phyloP scores from a whole-genome alignment of 2,888 invertebrate species.

The Tanypteryx hageni region DNA sequence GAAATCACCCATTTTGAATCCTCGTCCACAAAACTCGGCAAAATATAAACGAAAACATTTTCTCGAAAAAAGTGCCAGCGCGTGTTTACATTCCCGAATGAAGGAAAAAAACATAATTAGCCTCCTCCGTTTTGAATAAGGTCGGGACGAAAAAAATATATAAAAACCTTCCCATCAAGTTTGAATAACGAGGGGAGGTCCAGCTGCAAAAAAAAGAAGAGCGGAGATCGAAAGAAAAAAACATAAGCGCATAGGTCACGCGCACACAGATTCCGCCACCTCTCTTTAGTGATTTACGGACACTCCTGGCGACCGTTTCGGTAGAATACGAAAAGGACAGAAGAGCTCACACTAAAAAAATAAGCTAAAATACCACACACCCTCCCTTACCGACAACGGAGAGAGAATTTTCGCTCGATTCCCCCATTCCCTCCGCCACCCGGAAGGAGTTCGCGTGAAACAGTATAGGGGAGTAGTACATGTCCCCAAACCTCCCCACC shows the following conservation, averaged over 20 bases:
- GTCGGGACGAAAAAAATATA: neutral
- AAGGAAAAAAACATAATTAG: neutral
- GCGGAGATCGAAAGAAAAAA: neutral
- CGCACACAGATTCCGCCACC: conserved; percentile 19
- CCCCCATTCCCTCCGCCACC: neutral
- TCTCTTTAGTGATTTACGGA: conserved; percentile 44
- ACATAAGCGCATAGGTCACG: conserved; percentile 8
- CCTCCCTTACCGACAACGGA: neutral
- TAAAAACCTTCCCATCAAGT: neutral
- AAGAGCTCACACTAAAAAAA: conserved; percentile 24
- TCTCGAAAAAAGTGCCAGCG: neutral
- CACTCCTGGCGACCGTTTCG: conserved; percentile 10
- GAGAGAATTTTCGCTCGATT: conserved; percentile 39
- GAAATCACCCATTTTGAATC: neutral
- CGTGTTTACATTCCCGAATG: neutral
- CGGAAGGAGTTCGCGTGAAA: conserved; percentile 57
- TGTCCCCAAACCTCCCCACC: neutral
- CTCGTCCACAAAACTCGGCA: neutral
- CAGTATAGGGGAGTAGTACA: conserved; percentile 41
- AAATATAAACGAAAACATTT: neutral
- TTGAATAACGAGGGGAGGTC: conserved; percentile 37
- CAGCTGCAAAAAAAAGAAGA: neutral
- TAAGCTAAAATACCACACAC: neutral
- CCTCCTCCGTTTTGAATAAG: neutral
- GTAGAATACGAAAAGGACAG: conserved; percentile 33